These are phyloP conservation scores for Vireo griseus DNA, from an alignment of 2,797 vertebrate species.

Conservation along the genomic window DNA sequence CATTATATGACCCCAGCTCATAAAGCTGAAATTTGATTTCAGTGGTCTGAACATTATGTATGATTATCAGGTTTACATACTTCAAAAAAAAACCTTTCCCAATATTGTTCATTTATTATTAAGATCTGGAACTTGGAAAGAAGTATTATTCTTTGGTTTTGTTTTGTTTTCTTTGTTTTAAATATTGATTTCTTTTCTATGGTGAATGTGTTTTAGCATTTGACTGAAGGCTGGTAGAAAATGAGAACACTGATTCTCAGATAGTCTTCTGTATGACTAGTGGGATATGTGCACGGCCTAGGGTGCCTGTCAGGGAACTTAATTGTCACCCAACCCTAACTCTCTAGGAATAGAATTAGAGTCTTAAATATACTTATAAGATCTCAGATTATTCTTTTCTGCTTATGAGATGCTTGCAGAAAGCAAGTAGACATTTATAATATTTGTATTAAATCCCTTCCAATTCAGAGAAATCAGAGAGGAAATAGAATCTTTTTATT, in stretches of 20 bases:
- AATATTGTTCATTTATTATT: not conserved
- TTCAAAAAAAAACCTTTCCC: not conserved
- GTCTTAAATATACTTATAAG: not conserved
- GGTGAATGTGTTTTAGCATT: not conserved
- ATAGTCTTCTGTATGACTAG: not conserved
- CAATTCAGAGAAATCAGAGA: not conserved
- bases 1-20: not conserved
- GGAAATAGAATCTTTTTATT: not conserved
- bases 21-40: not conserved
- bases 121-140: not conserved
- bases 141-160: not conserved
- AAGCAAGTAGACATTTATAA: not conserved
- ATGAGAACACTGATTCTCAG: not conserved
- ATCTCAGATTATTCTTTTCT: not conserved
- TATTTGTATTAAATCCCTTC: not conserved
- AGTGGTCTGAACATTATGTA: not conserved
- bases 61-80: not conserved
- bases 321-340: not conserved
- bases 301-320: not conserved
- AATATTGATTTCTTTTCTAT: not conserved
- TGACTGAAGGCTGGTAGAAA: not conserved
- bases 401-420: not conserved
- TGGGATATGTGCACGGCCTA: not conserved
- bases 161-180: not conserved
- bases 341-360: not conserved